Conservation (phyloP, 2,888 invertebrate genomes). For the Mechanitis messenoides region DNA sequence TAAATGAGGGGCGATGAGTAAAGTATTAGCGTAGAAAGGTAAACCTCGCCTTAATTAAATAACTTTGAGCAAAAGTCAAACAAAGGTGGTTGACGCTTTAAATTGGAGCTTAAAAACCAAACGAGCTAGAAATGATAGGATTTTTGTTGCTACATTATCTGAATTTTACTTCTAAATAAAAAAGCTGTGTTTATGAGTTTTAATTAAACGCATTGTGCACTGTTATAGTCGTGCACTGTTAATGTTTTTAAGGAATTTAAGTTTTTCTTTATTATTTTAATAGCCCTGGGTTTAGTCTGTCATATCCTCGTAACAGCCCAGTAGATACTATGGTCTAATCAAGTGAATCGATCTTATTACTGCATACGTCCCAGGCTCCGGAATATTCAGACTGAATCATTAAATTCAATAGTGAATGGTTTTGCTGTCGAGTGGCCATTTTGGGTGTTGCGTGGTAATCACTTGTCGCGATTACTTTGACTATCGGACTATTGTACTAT, state of each 20-base stretch:
- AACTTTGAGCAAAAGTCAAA: conserved; percentile 33
- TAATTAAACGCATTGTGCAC: background rate
- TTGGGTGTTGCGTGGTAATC: background rate
- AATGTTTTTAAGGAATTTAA: too few species aligned
- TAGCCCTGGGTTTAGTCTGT: too few species aligned
- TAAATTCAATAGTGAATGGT: too few species aligned
- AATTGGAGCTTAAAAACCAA: conserved; percentile 15
- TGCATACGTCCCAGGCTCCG: too few species aligned
- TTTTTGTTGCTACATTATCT: conserved; percentile 8
- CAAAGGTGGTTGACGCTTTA: conserved; percentile 24
- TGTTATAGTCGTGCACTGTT: too few species aligned
- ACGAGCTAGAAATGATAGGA: conserved; percentile 14
- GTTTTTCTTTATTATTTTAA: too few species aligned
- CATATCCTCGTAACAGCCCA: too few species aligned
- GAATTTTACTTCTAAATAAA: conserved; percentile 5
- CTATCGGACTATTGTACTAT: background rate
- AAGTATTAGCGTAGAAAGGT: conserved; percentile 24
- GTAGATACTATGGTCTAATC: too few species aligned
- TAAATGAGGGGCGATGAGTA: conserved; percentile 29
- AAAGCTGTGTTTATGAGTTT: background rate
- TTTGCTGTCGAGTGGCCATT: background rate
- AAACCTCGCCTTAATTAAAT: conserved; percentile 34
- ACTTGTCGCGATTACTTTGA: background rate
- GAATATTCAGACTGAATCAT: too few species aligned
- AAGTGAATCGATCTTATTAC: too few species aligned